Evolutionary conservation across 1,140 invertebrate genomes (phyloP).

Genomic region (Papilio machaon): DNA sequence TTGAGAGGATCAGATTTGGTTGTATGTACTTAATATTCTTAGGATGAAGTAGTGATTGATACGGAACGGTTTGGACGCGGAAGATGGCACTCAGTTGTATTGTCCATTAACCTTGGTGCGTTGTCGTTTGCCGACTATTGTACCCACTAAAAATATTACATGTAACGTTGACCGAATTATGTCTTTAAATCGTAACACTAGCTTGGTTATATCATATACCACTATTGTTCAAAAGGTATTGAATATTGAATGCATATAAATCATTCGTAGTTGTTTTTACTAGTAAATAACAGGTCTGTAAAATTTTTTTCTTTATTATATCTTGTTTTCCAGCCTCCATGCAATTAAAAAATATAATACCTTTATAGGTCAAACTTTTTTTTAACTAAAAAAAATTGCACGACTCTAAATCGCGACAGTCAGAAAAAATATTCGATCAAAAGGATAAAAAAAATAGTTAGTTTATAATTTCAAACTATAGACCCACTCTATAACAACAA

Average conservation of each 20-base stretch:
- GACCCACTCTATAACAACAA: not conserved
- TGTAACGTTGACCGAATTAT: slow-evolving; percentile 29
- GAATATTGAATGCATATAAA: too few species aligned
- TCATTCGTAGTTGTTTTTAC: too few species aligned
- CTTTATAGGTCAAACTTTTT: too few species aligned
- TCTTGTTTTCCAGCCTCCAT: too few species aligned
- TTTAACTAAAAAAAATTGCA: too few species aligned
- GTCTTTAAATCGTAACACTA: not conserved
- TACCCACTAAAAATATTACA: slow-evolving; percentile 17
- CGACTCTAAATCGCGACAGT: too few species aligned
- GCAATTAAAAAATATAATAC: too few species aligned
- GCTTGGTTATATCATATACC: not conserved
- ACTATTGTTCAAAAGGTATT: not conserved
- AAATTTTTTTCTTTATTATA: too few species aligned
- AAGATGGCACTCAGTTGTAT: slow-evolving; percentile 61
- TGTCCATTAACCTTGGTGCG: slow-evolving; percentile 69
- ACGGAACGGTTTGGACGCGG: slow-evolving; percentile 70
- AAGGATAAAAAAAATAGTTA: too few species aligned
- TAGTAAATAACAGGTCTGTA: too few species aligned
- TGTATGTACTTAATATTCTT: slow-evolving; percentile 70
- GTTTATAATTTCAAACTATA: not conserved
- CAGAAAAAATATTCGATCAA: too few species aligned
- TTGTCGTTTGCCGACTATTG: slow-evolving; percentile 48
- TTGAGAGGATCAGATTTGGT: slow-evolving; percentile 49
- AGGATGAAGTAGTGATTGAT: slow-evolving; percentile 56